A percentile compares a stretch with the other conserved stretches of the same genome.
phyloP scores from a whole-genome alignment of 2,797 vertebrate genomes.

The Malurus leucopterus region DNA sequence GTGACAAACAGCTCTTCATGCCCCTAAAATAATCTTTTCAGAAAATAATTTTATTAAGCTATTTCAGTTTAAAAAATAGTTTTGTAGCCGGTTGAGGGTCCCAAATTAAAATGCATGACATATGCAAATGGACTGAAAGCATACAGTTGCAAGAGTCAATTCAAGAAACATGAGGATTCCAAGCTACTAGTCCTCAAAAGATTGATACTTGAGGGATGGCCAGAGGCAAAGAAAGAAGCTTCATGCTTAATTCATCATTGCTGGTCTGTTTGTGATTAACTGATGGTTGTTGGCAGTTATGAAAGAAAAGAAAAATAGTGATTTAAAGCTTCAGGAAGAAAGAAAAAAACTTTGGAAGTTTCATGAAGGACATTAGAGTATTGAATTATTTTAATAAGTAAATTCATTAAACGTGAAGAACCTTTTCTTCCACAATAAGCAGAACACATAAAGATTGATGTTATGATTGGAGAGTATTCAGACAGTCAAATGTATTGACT shows the following conservation, averaged over 20 bases:
- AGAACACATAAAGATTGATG: background rate
- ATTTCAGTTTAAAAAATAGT: background rate
- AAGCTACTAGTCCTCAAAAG: background rate
- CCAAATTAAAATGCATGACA: background rate
- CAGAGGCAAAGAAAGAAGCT: background rate
- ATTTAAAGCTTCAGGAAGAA: background rate
- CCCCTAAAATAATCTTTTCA: background rate
- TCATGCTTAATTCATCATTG: conserved; percentile 5
- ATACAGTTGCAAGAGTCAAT: background rate
- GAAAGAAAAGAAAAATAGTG: background rate
- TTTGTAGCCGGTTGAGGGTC: background rate
- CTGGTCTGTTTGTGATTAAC: background rate
- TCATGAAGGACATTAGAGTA: background rate
- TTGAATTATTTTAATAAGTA: background rate
- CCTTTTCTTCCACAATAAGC: background rate
- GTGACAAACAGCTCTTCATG: background rate
- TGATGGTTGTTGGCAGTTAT: background rate
- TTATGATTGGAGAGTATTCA: background rate
- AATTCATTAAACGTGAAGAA: background rate
- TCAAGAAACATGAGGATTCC: background rate
- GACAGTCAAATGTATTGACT: background rate
- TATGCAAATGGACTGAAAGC: background rate
- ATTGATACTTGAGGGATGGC: background rate
- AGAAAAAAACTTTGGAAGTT: background rate
- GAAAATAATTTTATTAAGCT: background rate